Evolutionary conservation across 2,888 invertebrate genomes (phyloP).

Genomic region (Coleophora deauratella): DNA sequence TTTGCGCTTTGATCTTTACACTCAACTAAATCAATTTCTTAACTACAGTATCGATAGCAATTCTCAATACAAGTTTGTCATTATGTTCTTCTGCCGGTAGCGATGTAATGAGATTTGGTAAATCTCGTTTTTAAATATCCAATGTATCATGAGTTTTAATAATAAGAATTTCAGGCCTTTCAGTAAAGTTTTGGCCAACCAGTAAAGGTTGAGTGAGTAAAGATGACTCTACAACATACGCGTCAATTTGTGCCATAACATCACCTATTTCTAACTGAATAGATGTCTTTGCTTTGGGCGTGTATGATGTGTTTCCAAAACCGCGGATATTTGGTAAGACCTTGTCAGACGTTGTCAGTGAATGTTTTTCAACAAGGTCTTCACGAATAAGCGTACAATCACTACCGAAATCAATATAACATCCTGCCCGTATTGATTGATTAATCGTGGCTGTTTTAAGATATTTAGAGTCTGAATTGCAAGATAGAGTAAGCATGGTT

Average conservation of each 20-base stretch:
- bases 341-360: neutral
- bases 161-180: conserved; percentile 1
- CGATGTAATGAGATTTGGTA: too few relatives aligned
- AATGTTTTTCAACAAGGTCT: neutral
- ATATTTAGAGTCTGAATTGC: conserved; percentile 4
- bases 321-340: neutral
- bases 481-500: too few relatives aligned
- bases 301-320: neutral
- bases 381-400: conserved; percentile 2
- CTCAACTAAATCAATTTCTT: too few relatives aligned
- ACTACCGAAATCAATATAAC: conserved; percentile 5
- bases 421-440: conserved; percentile 1
- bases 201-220: conserved; percentile 1
- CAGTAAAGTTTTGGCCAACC: conserved; percentile 2
- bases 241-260: conserved; percentile 2
- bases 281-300: neutral
- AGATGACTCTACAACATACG: neutral
- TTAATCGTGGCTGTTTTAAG: conserved; percentile 4
- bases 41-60: too few relatives aligned
- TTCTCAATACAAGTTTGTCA: too few relatives aligned
- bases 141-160: conserved; percentile 3
- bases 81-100: too few relatives aligned
- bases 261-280: neutral
- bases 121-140: too few relatives aligned
- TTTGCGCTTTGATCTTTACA: too few relatives aligned